Evolutionary conservation across 2,888 invertebrate species (phyloP).

Genomic region (Hyppa rectilinea): DNA sequence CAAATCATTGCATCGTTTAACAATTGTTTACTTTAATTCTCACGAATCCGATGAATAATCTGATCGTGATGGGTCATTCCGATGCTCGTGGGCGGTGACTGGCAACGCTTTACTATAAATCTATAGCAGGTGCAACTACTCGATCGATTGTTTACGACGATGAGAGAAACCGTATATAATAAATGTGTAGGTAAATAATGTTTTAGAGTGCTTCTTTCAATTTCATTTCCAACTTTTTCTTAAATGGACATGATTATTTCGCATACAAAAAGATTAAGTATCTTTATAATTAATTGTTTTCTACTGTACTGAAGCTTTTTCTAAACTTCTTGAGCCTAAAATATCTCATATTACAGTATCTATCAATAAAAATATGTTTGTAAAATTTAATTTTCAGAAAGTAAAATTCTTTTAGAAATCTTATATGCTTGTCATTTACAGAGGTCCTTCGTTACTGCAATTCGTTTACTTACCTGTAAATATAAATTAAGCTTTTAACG

Average conservation of each 20-base stretch:
- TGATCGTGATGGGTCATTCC: constrained; percentile 54
- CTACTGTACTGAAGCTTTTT: background rate
- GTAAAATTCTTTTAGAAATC: too few relatives aligned
- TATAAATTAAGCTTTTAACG: background rate
- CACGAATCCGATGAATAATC: constrained; percentile 47
- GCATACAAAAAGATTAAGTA: too few relatives aligned
- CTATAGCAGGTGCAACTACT: constrained; percentile 44
- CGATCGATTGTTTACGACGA: constrained; percentile 44
- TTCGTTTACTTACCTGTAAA: background rate
- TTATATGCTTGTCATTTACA: too few relatives aligned
- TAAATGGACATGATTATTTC: too few relatives aligned
- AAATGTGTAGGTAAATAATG: constrained; percentile 36
- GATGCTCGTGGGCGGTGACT: constrained; percentile 41
- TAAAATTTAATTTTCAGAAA: too few relatives aligned
- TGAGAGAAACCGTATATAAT: constrained; percentile 27
- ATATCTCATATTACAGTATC: too few relatives aligned
- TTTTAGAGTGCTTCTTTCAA: constrained; percentile 22
- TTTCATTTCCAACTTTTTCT: constrained; percentile 14
- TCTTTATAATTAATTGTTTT: too few relatives aligned
- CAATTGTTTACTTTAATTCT: constrained; percentile 45
- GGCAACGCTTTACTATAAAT: constrained; percentile 31
- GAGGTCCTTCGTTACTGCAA: too few relatives aligned
- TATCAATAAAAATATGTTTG: too few relatives aligned
- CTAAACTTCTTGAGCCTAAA: background rate
- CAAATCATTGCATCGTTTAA: constrained; percentile 11